Base-by-base conservation (phyloP, 2,113 vertebrate species). In the Rhinichthys klamathensis region DNA sequence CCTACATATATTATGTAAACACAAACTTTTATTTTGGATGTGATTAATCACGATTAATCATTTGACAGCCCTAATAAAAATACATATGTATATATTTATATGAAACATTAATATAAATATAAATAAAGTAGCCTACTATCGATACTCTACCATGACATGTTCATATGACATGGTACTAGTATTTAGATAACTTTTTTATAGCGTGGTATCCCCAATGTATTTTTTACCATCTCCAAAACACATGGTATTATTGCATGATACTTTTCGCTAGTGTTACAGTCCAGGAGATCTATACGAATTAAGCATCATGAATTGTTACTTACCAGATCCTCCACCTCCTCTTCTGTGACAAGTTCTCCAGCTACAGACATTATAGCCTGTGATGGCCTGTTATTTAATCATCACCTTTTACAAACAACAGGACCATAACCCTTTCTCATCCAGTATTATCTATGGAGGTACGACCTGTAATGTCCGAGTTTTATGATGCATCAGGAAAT, bases 321-420 rank as follows among this genome's bases (percentile, higher is more conserved):
- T 88, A 95, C 94, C 91, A 93, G 85, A 84, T 93, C 93, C 49
- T 94, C 94, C 3, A 87, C 90, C 81, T 95, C 93, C 67, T 93
- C 93, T 51, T 95, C 94, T 1, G 94, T 92, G 6, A 89, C 91
- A 49, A 90, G 82, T 80, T 95, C 94, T 84, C 91, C 94, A 51
- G 87, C 90, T 81, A 89, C 4, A 83, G 92, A 94, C 92, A 93
- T 92, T 82, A 91, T 92, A 82, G 46, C 35, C 87, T 80, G 38
- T 86, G 65, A 58, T 75, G 23, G 49, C 15, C 25, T 76, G 38
- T 63, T 81, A 81, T 81, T 69, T 30, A n/a, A 32, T 69, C 46
- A 69, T 81, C 27, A 23, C 27, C 61, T 81, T 69, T 69, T 16
- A 49, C 44, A 81, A 51, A 51, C 61, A 81, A 32, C 25, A 67